Percentiles rank a stretch among this genome's conserved stretches.
phyloP scores from a whole-genome alignment of 1,140 invertebrate species.

The Apis laboriosa region DNA sequence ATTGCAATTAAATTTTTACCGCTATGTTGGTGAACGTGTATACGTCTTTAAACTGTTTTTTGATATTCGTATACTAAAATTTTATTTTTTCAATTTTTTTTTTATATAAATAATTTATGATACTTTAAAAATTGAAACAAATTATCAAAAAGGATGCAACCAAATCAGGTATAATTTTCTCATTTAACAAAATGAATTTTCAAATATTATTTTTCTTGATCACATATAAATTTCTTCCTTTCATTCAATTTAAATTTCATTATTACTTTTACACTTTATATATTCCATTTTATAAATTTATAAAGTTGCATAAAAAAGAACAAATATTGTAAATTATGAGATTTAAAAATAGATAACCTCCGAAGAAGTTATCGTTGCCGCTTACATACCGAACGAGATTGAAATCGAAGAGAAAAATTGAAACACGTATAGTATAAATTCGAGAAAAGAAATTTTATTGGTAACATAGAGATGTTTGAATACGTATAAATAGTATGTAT shows the following conservation, averaged over 20 bases:
- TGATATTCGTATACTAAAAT: not conserved
- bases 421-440: not conserved
- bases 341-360: not conserved
- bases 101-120: not conserved
- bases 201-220: not conserved
- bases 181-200: not conserved
- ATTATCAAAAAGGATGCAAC: not conserved
- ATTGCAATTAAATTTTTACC: not conserved
- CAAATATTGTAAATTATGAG: not conserved
- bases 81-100: not conserved
- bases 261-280: not conserved
- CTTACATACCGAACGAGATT: not conserved
- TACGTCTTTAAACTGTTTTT: not conserved
- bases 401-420: not conserved
- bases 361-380: not conserved
- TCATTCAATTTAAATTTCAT: not conserved
- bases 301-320: not conserved
- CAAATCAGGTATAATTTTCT: not conserved
- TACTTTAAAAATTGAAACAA: not conserved
- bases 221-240: not conserved
- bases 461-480: constrained; percentile 39
- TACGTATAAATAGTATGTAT: constrained; percentile 62
- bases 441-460: constrained; percentile 61
- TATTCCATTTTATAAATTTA: not conserved
- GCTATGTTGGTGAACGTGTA: not conserved